Evolutionary conservation across 30 jellyfish, hydroid and myxozoan species (phyloP).

Genomic region (Nemopilema nomurai): DNA sequence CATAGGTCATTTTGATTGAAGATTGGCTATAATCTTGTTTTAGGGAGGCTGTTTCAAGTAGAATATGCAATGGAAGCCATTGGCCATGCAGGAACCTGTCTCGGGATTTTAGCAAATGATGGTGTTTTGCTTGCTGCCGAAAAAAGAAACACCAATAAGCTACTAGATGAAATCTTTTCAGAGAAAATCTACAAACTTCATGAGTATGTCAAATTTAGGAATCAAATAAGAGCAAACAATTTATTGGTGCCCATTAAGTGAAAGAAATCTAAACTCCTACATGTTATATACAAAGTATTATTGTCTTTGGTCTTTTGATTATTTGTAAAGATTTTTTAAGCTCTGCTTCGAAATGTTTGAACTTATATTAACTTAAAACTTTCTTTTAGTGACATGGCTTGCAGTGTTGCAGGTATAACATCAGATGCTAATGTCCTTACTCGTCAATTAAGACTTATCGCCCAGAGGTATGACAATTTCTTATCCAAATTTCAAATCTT

Average conservation of each 20-base stretch:
- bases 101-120: slow-evolving; percentile 95
- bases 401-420: slow-evolving; percentile 99
- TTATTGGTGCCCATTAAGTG: no score
- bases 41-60: slow-evolving; percentile 99
- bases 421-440: slow-evolving; percentile 99
- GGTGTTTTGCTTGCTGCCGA: slow-evolving; percentile 99
- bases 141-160: slow-evolving; percentile 86
- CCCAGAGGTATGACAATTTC: slow-evolving; percentile 81
- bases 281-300: no score
- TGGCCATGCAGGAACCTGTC: slow-evolving; percentile 99
- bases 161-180: slow-evolving; percentile 90
- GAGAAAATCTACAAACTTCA: slow-evolving; percentile 93
- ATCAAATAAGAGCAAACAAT: no score
- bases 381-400: slow-evolving; percentile 87
- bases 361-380: neutral
- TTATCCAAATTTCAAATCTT: neutral
- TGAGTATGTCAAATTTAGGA: slow-evolving; percentile 83
- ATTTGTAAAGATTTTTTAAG: neutral
- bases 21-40: no score
- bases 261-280: no score
- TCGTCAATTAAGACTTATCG: slow-evolving; percentile 82
- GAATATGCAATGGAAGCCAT: slow-evolving; percentile 99
- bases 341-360: no score
- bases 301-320: no score
- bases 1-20: no score